A percentile compares a stretch with the other conserved stretches of the same genome.
phyloP scores from a whole-genome alignment of 35 echinoderm and acorn worm species.

The Diadema setosum region DNA sequence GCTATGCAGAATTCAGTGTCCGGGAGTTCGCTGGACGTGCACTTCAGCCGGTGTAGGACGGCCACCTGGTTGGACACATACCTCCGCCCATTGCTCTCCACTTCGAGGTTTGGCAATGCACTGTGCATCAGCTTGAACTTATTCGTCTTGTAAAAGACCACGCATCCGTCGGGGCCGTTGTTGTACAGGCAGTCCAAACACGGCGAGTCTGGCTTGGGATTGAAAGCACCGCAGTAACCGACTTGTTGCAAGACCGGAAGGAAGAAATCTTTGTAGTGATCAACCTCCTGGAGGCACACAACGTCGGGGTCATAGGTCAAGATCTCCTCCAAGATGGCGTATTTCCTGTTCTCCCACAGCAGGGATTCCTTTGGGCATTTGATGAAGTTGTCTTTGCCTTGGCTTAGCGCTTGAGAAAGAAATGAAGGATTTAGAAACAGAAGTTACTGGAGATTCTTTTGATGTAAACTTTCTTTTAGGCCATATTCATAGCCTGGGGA shows the following conservation, averaged over 20 bases:
- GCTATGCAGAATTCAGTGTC: constrained; percentile 55
- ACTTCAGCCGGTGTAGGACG: constrained; percentile 52
- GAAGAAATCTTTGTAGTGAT: constrained; percentile 93
- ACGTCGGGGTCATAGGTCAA: constrained; percentile 97
- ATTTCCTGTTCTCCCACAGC: constrained; percentile 72
- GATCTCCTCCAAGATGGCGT: constrained; percentile 79
- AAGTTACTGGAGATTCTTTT: too few relatives aligned
- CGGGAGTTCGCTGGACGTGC: not conserved
- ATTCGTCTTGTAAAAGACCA: constrained; percentile 74
- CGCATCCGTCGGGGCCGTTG: constrained; percentile 92
- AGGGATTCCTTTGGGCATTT: constrained; percentile 77
- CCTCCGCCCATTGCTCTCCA: not conserved
- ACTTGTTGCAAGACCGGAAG: constrained; percentile 49
- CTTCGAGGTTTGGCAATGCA: constrained; percentile 47
- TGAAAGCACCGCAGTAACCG: constrained; percentile 80
- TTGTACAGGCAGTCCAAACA: constrained; percentile 73
- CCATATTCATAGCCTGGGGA: not conserved
- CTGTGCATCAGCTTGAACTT: constrained; percentile 67
- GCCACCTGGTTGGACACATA: constrained; percentile 76
- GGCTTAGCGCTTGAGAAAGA: constrained; percentile 69
- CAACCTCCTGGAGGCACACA: constrained; percentile 92
- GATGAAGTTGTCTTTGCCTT: constrained; percentile 93
- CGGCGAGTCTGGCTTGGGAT: constrained; percentile 91
- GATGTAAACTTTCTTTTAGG: too few relatives aligned
- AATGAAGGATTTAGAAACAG: not conserved